These are phyloP conservation scores for Dasypogon diadema DNA, from an alignment of 2,888 invertebrate species.

Conservation along the genomic window DNA sequence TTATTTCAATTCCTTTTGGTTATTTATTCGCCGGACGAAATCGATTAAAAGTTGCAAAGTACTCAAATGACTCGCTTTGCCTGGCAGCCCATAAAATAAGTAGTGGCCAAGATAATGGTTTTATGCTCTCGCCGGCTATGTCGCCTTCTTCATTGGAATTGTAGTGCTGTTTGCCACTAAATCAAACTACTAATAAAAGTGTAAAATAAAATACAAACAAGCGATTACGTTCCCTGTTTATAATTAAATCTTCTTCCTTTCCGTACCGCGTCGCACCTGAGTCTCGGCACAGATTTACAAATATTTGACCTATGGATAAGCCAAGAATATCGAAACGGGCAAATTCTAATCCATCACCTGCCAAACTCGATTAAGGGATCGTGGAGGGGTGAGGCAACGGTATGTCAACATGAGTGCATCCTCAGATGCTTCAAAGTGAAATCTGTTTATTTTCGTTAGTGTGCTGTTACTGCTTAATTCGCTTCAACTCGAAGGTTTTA, in stretches of 20 bases:
- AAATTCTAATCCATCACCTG: constrained; percentile 52
- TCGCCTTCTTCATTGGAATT: too few species aligned
- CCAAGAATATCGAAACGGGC: constrained; percentile 7
- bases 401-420: constrained; percentile 54
- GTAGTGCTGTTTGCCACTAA: not conserved
- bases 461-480: constrained; percentile 50
- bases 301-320: constrained; percentile 35
- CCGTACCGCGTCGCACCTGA: not conserved
- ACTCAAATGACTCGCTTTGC: not conserved
- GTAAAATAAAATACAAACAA: not conserved
- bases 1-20: not conserved
- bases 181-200: not conserved
- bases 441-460: constrained; percentile 50
- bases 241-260: not conserved
- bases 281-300: constrained; percentile 12
- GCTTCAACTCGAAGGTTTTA: constrained; percentile 45
- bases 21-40: constrained; percentile 26
- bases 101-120: not conserved
- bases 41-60: not conserved
- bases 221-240: not conserved
- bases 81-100: not conserved
- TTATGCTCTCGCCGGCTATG: too few species aligned
- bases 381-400: not conserved
- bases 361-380: constrained; percentile 11
- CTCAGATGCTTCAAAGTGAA: constrained; percentile 54